Evolutionary conservation across 2,888 invertebrate species (phyloP), one percentile per base, ranked within the genome.

Genomic region (Augiades crinisus): DNA sequence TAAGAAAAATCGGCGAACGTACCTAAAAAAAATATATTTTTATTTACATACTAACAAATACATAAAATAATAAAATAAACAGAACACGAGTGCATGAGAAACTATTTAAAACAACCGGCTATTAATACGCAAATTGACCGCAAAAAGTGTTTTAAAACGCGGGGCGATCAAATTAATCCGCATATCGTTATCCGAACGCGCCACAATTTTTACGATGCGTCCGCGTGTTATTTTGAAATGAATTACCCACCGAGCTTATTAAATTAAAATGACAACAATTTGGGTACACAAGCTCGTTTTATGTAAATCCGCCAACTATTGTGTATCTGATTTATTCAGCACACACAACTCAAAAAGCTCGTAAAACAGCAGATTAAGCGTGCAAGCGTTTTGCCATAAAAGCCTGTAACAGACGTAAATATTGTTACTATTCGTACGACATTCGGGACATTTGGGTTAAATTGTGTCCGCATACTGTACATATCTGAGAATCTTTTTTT

Each of bases 251-350:
- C 61, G 62, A 62, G 56, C 62, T 70, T 64, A 78, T 75, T 78
- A 75, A 77, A 80, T 78, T 75, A 75, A 72, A 72, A 68, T 71
- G 66, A 70, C 70, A 69, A 65, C 68, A 68, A 76, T 77, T 72
- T 55, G 65, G 66, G 60, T 55, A 70, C 65, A 65, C 64, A 69
- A 65, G 64, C 61, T 58, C 62, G 64, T 60, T 73, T 71, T 75
- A 78, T 78, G 80, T 72, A 80, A 79, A 81, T 77, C 57, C 57
- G 64, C 63, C 67, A 70, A 70, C 72, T 75, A 77, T 79, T 73
- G 68, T 70, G 58, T 53, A 47, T 17, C 53, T 78, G 75, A 78
- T 78, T 75, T 75, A 79, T 73, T 64, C 61, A 60, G 64, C 68
- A 70, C 65, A 70, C 71, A 69, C 74, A 71, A 75, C 67, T 78